phyloP scores from a whole-genome alignment of 1,140 invertebrate species.

The Solenopsis fugax region DNA sequence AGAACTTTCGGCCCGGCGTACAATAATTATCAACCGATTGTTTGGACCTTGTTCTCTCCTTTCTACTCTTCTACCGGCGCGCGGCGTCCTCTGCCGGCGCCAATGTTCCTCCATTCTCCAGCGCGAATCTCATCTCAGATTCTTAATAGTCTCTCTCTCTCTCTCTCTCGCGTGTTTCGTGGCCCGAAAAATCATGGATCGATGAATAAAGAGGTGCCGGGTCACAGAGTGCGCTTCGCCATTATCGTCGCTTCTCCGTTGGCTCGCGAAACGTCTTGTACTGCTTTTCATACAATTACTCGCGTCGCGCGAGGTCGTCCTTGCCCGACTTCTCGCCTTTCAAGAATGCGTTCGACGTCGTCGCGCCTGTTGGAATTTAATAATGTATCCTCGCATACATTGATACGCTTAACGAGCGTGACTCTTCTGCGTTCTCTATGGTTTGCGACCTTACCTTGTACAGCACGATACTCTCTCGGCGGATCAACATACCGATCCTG shows the following conservation, averaged over 20 bases:
- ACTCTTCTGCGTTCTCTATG: slow-evolving; percentile 2
- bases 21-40: slow-evolving; percentile 79
- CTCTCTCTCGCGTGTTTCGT: slow-evolving; percentile 13
- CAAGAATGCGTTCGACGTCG: slow-evolving; percentile 41
- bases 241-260: not conserved
- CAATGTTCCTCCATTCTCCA: not conserved
- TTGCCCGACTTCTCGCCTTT: slow-evolving; percentile 67
- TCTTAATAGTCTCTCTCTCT: slow-evolving; percentile 18
- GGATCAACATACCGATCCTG: slow-evolving; percentile 1
- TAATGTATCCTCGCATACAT: slow-evolving; percentile 29
- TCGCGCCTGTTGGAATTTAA: slow-evolving; percentile 21
- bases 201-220: slow-evolving; percentile 65
- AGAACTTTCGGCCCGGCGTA: slow-evolving; percentile 64
- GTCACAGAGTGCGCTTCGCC: slow-evolving; percentile 49
- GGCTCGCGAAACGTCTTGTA: slow-evolving; percentile 7
- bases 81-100: too few relatives aligned
- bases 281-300: slow-evolving; percentile 36
- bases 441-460: slow-evolving; percentile 16
- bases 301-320: slow-evolving; percentile 38
- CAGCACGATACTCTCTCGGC: not conserved
- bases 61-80: not conserved
- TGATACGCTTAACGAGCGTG: slow-evolving; percentile 33
- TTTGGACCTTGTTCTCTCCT: slow-evolving; percentile 53
- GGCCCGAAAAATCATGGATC: slow-evolving; percentile 68
- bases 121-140: not conserved